A percentile compares a stretch with the other conserved stretches of the same genome.
Evolutionary conservation across 2,888 invertebrate species (phyloP).

Genomic region (Drymonia ruficornis): DNA sequence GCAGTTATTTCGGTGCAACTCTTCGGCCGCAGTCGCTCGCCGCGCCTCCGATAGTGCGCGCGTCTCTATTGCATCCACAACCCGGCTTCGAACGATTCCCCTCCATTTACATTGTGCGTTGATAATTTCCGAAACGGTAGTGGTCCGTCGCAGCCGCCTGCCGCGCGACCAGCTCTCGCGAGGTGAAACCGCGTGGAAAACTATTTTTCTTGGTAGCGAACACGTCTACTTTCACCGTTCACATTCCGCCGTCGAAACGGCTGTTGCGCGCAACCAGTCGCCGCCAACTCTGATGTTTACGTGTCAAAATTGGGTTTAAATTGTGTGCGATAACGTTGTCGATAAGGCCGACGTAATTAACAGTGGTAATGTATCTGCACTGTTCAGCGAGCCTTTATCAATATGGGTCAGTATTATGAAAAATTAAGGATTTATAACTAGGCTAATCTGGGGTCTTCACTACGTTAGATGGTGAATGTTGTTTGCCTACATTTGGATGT

Average conservation of each 20-base stretch:
- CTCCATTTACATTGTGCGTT: slow-evolving; percentile 35
- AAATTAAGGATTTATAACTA: slow-evolving; percentile 3
- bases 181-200: slow-evolving; percentile 81
- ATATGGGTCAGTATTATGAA: slow-evolving; percentile 43
- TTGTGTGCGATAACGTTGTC: slow-evolving; percentile 50
- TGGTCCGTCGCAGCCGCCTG: slow-evolving; percentile 56
- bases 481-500: not conserved
- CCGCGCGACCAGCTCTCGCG: slow-evolving; percentile 65
- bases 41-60: slow-evolving; percentile 74
- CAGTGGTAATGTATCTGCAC: slow-evolving; percentile 44
- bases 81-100: slow-evolving; percentile 37
- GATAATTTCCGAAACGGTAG: slow-evolving; percentile 24
- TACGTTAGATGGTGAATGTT: not conserved
- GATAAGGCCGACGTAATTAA: slow-evolving; percentile 41
- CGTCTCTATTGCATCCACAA: slow-evolving; percentile 59
- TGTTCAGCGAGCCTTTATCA: slow-evolving; percentile 20
- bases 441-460: not conserved
- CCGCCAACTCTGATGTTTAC: slow-evolving; percentile 54
- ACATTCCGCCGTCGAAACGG: slow-evolving; percentile 66
- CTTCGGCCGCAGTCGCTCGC: slow-evolving; percentile 67
- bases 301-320: slow-evolving; percentile 52
- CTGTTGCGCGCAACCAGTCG: slow-evolving; percentile 63
- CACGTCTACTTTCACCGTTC: slow-evolving; percentile 80
- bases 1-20: slow-evolving; percentile 84
- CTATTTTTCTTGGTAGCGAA: slow-evolving; percentile 78